These are phyloP conservation scores for Tetragonisca angustula DNA, from an alignment of 2,888 invertebrate genomes.

Conservation along the genomic window DNA sequence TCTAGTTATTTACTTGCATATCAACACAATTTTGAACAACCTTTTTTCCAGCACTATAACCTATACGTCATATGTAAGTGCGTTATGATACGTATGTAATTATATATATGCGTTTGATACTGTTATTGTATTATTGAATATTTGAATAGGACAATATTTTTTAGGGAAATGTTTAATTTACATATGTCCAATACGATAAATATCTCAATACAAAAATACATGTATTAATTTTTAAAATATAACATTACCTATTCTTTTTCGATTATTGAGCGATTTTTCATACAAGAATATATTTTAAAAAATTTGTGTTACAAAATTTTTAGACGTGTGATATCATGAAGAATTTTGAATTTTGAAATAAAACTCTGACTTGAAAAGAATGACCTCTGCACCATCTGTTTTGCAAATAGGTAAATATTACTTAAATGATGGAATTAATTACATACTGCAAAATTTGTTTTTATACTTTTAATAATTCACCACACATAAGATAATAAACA, in stretches of 20 bases:
- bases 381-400: background rate
- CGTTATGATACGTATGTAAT: too few species aligned
- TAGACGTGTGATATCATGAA: background rate
- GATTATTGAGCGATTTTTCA: background rate
- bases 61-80: too few species aligned
- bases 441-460: background rate
- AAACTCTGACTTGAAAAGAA: background rate
- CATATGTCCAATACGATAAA: too few species aligned
- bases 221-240: background rate
- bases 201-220: background rate
- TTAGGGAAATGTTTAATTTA: background rate
- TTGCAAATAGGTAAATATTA: background rate
- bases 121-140: background rate
- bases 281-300: background rate
- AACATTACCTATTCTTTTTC: background rate
- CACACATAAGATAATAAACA: background rate
- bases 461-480: background rate
- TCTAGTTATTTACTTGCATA: too few species aligned
- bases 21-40: too few species aligned
- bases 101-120: background rate
- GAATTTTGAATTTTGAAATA: background rate
- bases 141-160: background rate
- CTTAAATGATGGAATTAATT: background rate
- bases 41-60: too few species aligned
- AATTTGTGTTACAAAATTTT: background rate